Evolutionary conservation across 2,888 invertebrate species (phyloP), one percentile per base, ranked within the genome.

Genomic region (Apodemia zela): DNA sequence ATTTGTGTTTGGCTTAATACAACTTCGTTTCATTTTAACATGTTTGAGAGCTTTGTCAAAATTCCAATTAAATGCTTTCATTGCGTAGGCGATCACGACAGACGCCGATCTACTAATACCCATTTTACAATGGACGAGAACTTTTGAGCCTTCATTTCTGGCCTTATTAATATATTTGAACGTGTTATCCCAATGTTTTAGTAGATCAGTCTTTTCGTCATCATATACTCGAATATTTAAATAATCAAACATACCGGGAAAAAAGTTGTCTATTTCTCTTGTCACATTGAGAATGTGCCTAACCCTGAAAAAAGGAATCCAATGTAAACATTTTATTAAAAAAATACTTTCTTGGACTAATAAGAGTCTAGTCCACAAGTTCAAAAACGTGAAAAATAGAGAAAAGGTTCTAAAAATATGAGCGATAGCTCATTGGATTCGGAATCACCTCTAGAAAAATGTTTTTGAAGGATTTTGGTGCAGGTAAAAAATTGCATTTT

Each of bases 61-160:
- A 76, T 97, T 95, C 98, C 98, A 98, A 80, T 97, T 96, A 86
- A 96, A 97, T 21, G 98, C 98, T 88, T 99, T 99, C 99, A 99
- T 99, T 29, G 98, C 97, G 89, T 98, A 99, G 0, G 99, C 99
- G 77, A 99, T 98, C 33, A 99, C 99, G 33, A 99, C 99, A 3
- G 98, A 98, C 6, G 99, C 99, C 29, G 99, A 99, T 70, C 99
- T 93, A 84, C 98, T 99, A 67, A 99, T 97, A 29, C 99, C 99
- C 98, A 99, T 99, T 92, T 99, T 99, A 87, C 99, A 99, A 86
- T 99, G 99, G 61, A 99, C 99, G 75, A 99, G 93, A 64, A 98
- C 98, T 89, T 98, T 98, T 65, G 97, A 97, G 64, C 97, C 97
- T 77, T 96, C 95, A 75, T 96, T 95, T 84, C 95, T 95, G 63